Evolutionary conservation across 2,888 invertebrate species (phyloP).

Genomic region (Tetheella fluctuosa): DNA sequence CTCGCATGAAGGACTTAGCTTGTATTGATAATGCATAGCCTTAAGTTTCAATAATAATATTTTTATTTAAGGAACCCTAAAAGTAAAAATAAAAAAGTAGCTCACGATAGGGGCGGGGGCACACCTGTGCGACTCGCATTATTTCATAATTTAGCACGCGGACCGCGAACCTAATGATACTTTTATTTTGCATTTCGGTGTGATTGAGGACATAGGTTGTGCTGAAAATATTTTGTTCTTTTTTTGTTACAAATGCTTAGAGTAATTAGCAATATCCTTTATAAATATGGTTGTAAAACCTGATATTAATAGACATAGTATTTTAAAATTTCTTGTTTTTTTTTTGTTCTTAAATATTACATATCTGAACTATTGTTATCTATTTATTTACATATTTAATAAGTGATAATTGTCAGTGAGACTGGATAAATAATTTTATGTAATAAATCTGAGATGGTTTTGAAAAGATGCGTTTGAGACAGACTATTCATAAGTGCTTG

Average conservation of each 20-base stretch:
- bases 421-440: too few species aligned
- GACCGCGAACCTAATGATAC: slow-evolving; percentile 50
- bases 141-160: slow-evolving; percentile 63
- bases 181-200: slow-evolving; percentile 53
- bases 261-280: slow-evolving; percentile 1
- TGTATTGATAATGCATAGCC: too few species aligned
- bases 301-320: neutral
- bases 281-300: neutral
- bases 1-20: too few species aligned
- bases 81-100: slow-evolving; percentile 39
- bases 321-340: neutral
- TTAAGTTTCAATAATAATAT: too few species aligned
- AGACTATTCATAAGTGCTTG: too few species aligned
- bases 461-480: too few species aligned
- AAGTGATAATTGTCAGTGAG: too few species aligned
- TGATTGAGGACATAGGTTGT: slow-evolving; percentile 44
- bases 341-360: too few species aligned
- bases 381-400: too few species aligned
- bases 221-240: neutral
- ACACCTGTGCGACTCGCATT: slow-evolving; percentile 62
- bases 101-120: slow-evolving; percentile 33
- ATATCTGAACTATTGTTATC: too few species aligned
- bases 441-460: too few species aligned
- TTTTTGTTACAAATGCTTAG: neutral
- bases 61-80: slow-evolving; percentile 32